Conservation (phyloP, 37 sponge, comb jelly and placozoan genomes). For the Ianthella basta region DNA sequence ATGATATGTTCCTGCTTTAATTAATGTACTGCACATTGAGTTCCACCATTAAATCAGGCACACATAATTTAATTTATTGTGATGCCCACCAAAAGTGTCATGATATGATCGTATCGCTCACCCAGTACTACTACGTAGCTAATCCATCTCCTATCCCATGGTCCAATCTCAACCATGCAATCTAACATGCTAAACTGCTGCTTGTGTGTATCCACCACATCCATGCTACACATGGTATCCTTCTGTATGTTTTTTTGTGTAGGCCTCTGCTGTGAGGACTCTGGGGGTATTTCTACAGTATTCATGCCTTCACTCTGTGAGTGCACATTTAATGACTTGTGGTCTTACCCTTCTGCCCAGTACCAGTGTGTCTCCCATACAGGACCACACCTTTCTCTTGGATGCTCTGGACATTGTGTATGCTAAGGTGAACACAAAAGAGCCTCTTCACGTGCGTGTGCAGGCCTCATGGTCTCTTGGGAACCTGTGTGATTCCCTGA, state of each 20-base stretch:
- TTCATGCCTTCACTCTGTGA: background rate
- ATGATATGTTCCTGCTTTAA: too few relatives aligned
- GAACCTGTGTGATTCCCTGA: conserved; percentile 21
- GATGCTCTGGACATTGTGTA: background rate
- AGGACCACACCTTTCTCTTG: conserved; percentile 13
- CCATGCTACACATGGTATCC: too few relatives aligned
- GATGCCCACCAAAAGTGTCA: too few relatives aligned
- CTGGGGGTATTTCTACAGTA: conserved; percentile 14
- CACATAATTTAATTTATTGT: too few relatives aligned
- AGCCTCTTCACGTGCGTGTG: background rate
- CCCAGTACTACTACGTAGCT: too few relatives aligned
- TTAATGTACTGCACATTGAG: too few relatives aligned
- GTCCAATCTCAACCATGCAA: too few relatives aligned
- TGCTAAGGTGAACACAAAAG: conserved; percentile 1
- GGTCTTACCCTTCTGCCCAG: background rate
- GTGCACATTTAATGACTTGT: background rate
- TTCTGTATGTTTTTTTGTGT: background rate
- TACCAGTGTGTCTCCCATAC: background rate
- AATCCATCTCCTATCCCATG: too few relatives aligned
- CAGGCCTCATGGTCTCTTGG: conserved; percentile 34
- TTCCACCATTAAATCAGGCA: too few relatives aligned
- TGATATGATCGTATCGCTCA: too few relatives aligned
- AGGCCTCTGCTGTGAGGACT: conserved; percentile 31
- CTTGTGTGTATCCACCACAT: too few relatives aligned
- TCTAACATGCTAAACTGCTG: too few relatives aligned